Evolutionary conservation across 1,140 invertebrate species (phyloP), one percentile per base, ranked within the genome.

Genomic region (Watersipora subatra): DNA sequence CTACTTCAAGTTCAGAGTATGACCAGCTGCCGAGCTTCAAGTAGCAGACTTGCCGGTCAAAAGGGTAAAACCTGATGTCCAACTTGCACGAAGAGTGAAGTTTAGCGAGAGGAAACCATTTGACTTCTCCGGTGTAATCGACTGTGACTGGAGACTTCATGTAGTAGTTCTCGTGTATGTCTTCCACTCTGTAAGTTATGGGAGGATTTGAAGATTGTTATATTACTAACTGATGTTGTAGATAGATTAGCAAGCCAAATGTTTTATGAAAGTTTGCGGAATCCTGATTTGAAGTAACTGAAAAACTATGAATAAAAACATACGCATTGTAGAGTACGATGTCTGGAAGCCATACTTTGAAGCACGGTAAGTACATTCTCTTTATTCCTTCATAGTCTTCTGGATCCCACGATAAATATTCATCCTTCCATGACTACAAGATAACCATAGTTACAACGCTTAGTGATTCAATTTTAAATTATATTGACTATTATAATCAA

Each of bases 301-400:
- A n/a, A n/a, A n/a, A n/a, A n/a, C n/a, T n/a, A n/a, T n/a, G n/a
- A n/a, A n/a, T n/a, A n/a, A n/a, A 25, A 22, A 55, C 69, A 73
- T 73, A 84, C 84, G 80, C 84, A 71, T 85, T 85, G 69, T 85
- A 85, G 0, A 85, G 74, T 2, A 85, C 83, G 68, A 85, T 84
- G 66, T 85, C 84, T 0, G 84, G 84, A 19, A 83, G 74, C 84
- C 84, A 85, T 28, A 85, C 76, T 64, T 76, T 78, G 17, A 78
- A 76, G 66, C 83, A 84, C 2, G 83, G 84, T 7, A 85, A 73
- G 1, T 83, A 71, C 19, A 85, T 77, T n/a, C 77, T 80, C 28
- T 76, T 75, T 15, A 85, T 66, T 2, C 80, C 80, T 28, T 76
- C 79, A 70, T 76, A 85, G 2, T 85, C 78, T 19, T 64, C 71